Evolutionary conservation across 2,797 vertebrate genomes (phyloP), one percentile per base, ranked within the genome.

Genomic region (Hephaestus fuliginosus): DNA sequence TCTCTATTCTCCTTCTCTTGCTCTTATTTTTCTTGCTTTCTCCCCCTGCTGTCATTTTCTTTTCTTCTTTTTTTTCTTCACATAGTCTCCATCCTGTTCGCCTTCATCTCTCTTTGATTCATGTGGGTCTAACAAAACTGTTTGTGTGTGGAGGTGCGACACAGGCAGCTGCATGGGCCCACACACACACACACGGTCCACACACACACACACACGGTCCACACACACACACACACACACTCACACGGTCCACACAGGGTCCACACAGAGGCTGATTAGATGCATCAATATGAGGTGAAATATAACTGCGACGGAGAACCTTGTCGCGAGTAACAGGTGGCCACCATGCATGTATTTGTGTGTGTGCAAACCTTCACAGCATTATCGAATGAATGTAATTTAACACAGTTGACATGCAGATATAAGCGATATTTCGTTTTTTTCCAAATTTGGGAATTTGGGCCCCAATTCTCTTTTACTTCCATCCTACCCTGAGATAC

Each of bases 381-480:
- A 53, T 55, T 20, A 57, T 62, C 22, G n/a, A 63, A 62, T 8
- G 7, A 55, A 44, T 39, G 25, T 30, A 18, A 63, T 53, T 18
- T 18, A 7, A 70, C 22, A n/a, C 17, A n/a, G 15, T 57, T 60
- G 12, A 75, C n/a, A 39, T 51, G 53, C 14, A 63, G 20, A 69
- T 49, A 52, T 12, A 15, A 8, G 36, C 8, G 5, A 8, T 10
- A 36, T 13, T 51, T 33, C 49, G 12, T 14, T 10, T 12, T 57
- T 68, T 66, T 18, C 18, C 2, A 33, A 4, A 2, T 43, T 44
- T 13, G 22, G 22, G 1, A 33, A 25, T 25, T 25, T 25, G 25
- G 25, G 25, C 1, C 25, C 25, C 25, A 25, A 25, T 25, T 44
- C 36, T 39, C 3, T 39, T 39, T 8, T 39, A 39, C 36, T 41